A percentile compares a stretch with the other conserved stretches of the same genome.
Evolutionary conservation across 2,113 vertebrate genomes (phyloP).

Genomic region (Chiloscyllium plagiosum): DNA sequence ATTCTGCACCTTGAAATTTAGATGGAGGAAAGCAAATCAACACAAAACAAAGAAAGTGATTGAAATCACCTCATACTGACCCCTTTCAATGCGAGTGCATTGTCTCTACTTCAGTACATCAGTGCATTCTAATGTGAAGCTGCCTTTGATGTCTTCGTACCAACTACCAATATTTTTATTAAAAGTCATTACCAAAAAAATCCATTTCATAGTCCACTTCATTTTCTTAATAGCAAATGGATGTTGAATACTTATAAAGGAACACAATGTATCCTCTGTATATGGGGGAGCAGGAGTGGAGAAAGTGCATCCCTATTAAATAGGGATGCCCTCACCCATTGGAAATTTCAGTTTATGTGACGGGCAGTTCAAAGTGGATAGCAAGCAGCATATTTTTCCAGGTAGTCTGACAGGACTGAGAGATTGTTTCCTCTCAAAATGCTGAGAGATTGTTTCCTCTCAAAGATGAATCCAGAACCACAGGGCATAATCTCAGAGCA

Average conservation of each 20-base stretch:
- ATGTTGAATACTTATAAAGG: not conserved
- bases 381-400: not conserved
- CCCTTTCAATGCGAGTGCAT: not conserved
- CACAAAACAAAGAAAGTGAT: not conserved
- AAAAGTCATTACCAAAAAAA: not conserved
- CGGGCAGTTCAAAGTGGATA: not conserved
- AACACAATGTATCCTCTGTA: not conserved
- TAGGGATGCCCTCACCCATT: not conserved
- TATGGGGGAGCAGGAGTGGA: not conserved
- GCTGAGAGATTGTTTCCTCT: too few species aligned
- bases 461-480: too few species aligned
- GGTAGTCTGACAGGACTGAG: too few species aligned
- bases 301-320: not conserved
- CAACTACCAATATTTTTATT: not conserved
- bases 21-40: not conserved
- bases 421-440: too few species aligned
- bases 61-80: not conserved
- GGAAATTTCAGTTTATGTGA: not conserved
- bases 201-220: not conserved
- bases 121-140: not conserved
- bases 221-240: not conserved
- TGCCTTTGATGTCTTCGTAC: slow-evolving; percentile 10
- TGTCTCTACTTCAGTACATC: not conserved
- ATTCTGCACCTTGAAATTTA: not conserved
- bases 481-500: too few species aligned